Evolutionary conservation across 1,140 invertebrate species (phyloP).

Genomic region (Calliopsis andreniformis): DNA sequence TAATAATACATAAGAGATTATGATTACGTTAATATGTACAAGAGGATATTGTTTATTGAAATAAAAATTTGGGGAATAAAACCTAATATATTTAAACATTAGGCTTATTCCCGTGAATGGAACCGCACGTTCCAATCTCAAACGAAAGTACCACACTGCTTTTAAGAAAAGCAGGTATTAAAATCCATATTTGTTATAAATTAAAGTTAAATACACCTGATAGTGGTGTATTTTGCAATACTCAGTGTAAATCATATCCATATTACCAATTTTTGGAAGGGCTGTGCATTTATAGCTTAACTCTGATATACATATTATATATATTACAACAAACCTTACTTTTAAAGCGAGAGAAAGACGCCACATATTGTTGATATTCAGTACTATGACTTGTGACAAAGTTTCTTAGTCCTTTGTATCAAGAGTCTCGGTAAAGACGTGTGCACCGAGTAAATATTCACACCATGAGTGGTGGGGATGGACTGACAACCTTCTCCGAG

Average conservation of each 20-base stretch:
- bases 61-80: background rate
- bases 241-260: conserved; percentile 17
- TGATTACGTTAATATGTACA: background rate
- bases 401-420: no score
- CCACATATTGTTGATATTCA: background rate
- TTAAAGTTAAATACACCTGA: no score
- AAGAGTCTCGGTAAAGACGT: no score
- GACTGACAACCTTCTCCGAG: no score
- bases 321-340: background rate
- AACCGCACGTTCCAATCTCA: conserved; percentile 7
- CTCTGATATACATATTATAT: background rate
- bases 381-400: no score
- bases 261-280: conserved; percentile 24
- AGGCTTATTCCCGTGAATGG: conserved; percentile 12
- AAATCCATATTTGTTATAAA: background rate
- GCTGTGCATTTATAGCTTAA: no score
- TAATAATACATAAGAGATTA: no score
- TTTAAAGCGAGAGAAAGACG: conserved; percentile 13
- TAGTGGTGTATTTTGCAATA: background rate
- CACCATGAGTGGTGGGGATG: no score
- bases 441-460: no score
- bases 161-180: background rate
- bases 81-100: background rate
- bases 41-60: background rate
- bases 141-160: conserved; percentile 1